phyloP scores from a whole-genome alignment of 2,113 vertebrate species.

The Trichechus manatus region DNA sequence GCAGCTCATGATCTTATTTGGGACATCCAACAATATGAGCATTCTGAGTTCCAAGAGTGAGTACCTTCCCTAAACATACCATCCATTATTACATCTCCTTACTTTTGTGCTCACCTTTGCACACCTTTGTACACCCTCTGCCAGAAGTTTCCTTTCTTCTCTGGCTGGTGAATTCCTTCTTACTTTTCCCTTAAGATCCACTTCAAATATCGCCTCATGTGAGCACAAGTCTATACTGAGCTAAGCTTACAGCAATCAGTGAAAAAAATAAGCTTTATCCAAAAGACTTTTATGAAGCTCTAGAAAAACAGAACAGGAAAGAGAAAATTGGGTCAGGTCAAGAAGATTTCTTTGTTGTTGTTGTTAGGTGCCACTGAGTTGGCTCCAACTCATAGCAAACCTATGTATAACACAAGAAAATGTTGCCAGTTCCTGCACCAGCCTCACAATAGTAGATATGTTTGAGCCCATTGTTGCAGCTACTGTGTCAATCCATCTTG shows the following conservation, averaged over 20 bases:
- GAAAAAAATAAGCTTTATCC: neutral
- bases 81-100: neutral
- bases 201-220: neutral
- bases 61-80: neutral
- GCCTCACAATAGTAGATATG: neutral
- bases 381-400: neutral
- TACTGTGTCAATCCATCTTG: neutral
- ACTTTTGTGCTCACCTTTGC: neutral
- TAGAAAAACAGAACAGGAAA: neutral
- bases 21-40: neutral
- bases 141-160: neutral
- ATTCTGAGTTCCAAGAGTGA: neutral
- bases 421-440: neutral
- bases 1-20: neutral
- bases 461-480: neutral
- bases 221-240: no score
- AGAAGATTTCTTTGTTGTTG: neutral
- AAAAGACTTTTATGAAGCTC: neutral
- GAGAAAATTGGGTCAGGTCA: neutral
- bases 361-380: neutral
- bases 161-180: neutral
- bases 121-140: neutral
- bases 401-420: neutral
- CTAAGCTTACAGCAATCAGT: neutral
- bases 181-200: neutral